Percentiles rank a stretch among this genome's conserved stretches.
phyloP scores from a whole-genome alignment of 2,797 vertebrate species.

The Antrozous pallidus region DNA sequence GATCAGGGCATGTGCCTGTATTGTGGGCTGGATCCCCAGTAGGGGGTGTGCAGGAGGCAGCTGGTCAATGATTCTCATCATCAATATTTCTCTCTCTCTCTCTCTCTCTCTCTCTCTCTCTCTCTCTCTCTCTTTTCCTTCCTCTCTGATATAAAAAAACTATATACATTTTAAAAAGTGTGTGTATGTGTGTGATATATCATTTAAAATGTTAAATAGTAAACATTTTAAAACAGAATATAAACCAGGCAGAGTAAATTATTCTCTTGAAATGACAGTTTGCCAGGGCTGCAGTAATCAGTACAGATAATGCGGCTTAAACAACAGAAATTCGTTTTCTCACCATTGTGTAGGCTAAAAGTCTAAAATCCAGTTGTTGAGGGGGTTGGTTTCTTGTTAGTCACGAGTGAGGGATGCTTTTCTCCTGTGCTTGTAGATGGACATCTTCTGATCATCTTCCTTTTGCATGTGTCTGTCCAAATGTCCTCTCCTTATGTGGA shows the following conservation, averaged over 20 bases:
- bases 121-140: no score
- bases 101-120: no score
- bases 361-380: background rate
- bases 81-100: no score
- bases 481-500: background rate
- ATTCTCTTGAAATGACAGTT: background rate
- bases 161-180: no score
- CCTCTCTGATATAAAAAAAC: no score
- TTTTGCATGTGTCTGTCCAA: background rate
- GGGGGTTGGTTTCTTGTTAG: background rate
- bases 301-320: background rate
- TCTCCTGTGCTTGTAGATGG: background rate
- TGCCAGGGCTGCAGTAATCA: background rate
- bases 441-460: background rate
- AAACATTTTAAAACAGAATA: background rate
- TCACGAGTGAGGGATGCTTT: background rate
- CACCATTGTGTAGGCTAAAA: background rate
- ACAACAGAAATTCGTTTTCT: background rate
- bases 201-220: background rate
- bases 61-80: no score
- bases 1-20: no score
- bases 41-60: no score
- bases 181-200: background rate
- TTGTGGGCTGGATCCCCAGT: no score
- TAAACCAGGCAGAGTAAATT: background rate